Percentiles rank a stretch among this genome's conserved stretches.
phyloP scores from a whole-genome alignment of 2,113 vertebrate genomes.

The Spilogale gracilis region DNA sequence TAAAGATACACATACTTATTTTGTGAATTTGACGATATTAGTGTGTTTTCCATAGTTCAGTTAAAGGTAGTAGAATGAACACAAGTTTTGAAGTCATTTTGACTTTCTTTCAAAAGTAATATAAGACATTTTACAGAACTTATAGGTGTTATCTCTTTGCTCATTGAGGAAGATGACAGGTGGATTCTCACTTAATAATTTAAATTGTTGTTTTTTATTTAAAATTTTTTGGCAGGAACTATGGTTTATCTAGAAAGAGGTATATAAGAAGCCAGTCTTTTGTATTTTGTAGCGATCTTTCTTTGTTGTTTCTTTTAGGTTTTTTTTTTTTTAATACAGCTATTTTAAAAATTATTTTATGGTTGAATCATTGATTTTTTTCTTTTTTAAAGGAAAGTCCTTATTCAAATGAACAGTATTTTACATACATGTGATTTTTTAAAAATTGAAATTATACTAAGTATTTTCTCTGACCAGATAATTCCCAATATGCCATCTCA shows the following conservation, averaged over 20 bases:
- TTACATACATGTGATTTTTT: background rate
- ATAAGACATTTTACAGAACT: background rate
- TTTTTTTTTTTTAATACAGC: background rate
- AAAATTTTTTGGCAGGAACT: background rate
- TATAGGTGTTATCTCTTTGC: background rate
- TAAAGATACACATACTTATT: background rate
- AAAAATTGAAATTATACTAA: background rate
- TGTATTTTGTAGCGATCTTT: conserved; percentile 11
- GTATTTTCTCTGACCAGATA: background rate
- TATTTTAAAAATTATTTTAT: background rate
- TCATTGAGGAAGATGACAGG: background rate
- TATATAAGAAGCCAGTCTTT: background rate
- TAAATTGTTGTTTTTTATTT: background rate
- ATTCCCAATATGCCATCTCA: background rate
- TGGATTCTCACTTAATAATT: background rate
- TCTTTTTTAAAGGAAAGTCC: background rate
- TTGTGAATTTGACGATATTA: background rate
- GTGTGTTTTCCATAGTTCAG: background rate
- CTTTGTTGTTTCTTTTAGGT: background rate
- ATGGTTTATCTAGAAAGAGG: background rate
- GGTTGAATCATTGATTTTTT: background rate
- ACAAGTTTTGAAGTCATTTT: background rate
- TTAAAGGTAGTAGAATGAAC: background rate
- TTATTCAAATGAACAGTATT: background rate
- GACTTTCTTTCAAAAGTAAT: background rate